Percentiles rank a stretch among this genome's conserved stretches.
Evolutionary conservation across 2,797 vertebrate species (phyloP).

Genomic region (Acomys russatus): DNA sequence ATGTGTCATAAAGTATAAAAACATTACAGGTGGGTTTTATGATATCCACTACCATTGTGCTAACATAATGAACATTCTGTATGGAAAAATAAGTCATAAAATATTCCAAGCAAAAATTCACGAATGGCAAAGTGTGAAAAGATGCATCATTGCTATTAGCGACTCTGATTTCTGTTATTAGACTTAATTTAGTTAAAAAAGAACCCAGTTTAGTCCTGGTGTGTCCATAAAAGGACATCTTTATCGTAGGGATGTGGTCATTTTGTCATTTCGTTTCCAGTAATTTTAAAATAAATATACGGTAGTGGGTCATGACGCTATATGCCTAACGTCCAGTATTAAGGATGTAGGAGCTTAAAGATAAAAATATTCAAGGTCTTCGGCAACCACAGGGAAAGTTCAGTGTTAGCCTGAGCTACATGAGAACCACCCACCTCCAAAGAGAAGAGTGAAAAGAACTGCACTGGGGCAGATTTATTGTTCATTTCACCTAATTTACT

Average conservation of each 20-base stretch:
- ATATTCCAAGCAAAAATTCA: background rate
- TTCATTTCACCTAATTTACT: background rate
- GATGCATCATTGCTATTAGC: background rate
- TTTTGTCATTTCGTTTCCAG: background rate
- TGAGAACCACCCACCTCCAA: background rate
- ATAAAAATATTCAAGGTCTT: too few relatives aligned
- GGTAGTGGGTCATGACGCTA: background rate
- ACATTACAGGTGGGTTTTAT: slow-evolving; percentile 20
- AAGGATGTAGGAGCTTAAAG: too few relatives aligned
- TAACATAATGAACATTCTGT: background rate
- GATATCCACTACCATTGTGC: background rate
- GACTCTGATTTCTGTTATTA: background rate
- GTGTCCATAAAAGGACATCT: background rate
- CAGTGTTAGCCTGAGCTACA: too few relatives aligned
- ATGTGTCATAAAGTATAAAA: slow-evolving; percentile 19
- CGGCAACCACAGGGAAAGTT: background rate
- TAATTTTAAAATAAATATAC: background rate
- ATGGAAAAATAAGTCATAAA: background rate
- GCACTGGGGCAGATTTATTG: background rate
- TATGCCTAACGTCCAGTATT: background rate
- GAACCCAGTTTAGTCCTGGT: background rate
- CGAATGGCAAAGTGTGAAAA: background rate
- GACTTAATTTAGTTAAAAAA: background rate
- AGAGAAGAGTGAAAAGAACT: background rate
- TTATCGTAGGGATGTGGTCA: background rate